These are phyloP conservation scores for Charina bottae DNA, from an alignment of 2,113 vertebrate species.

Conservation along the genomic window DNA sequence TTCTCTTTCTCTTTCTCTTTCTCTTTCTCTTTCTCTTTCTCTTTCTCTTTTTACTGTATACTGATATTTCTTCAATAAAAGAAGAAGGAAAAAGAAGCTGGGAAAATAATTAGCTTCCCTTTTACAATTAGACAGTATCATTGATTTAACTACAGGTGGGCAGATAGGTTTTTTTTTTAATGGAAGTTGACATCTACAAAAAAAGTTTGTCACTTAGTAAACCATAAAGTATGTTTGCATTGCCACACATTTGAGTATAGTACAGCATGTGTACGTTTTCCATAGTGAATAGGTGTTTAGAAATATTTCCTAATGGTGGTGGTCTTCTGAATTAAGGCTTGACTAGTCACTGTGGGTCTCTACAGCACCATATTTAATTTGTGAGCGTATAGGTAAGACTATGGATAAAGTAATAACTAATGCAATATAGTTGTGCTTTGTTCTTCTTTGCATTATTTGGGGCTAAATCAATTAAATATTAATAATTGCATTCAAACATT, in stretches of 20 bases:
- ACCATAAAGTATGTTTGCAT: background rate
- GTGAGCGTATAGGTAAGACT: background rate
- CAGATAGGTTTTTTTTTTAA: background rate
- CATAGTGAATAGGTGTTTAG: background rate
- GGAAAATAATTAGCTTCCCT: background rate
- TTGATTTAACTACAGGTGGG: background rate
- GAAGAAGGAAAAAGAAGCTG: background rate
- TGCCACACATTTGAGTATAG: background rate
- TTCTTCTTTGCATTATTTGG: conserved; percentile 27
- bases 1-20: background rate
- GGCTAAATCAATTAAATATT: conserved; percentile 6
- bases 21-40: background rate
- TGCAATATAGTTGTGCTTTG: background rate
- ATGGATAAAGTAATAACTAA: background rate
- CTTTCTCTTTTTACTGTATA: background rate
- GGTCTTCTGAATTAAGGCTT: background rate
- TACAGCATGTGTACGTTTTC: background rate
- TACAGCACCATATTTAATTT: background rate
- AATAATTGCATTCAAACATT: background rate
- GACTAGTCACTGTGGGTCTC: background rate
- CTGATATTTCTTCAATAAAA: background rate
- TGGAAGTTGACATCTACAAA: background rate
- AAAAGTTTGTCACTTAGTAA: background rate
- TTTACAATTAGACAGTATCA: background rate
- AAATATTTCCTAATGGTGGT: conserved; percentile 2